Base-by-base conservation (phyloP, 1,140 invertebrate genomes). In the Rhynchophorus ferrugineus region DNA sequence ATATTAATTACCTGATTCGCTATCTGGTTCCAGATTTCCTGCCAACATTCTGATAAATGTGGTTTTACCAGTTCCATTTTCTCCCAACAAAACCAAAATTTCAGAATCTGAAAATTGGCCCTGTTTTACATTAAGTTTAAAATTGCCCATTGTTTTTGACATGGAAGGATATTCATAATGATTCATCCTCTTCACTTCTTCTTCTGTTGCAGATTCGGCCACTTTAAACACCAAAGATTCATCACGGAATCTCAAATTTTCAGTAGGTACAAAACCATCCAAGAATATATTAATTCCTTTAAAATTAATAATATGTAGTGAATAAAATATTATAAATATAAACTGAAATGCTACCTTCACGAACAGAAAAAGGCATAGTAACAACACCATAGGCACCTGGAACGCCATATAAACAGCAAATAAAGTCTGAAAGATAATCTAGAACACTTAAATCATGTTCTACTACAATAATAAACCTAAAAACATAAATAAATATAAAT, bases 41-140 rank as follows among this genome's bases (percentile, higher is more conserved):
- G 96, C 97, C 58, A 99, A 75, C 89, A 99, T 93, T 65, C 93
- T 79, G 66, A 99, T 99, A 62, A 99, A 96, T 11, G 97, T 99
- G 0, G 97, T 99, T 75, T 99, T 99, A 37, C 97, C 97, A 38
- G 97, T 99, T 57, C 97, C 97, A 76, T 99, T 99, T 71, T 99
- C 97, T 49, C 97, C 97, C 42, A 99, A 76, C 67, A 99, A 75
- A 11, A 99, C 97, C 65, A 99, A 81, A 70, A 99, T 99, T 75
- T 99, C 97, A 2, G 97, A 99, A 74, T 99, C 97, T 17, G 95
- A 98, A 69, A 99, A 99, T 65, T 95, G 91, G 11, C 97, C 97
- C 56, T 83, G 75, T 49, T 86, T 78, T 7, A 99, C 88, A 2
- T 73, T 73, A 36, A 99, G 73, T 42, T 80, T 72, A 67, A 99